A percentile compares a stretch with the other conserved stretches of the same genome.
phyloP scores from a whole-genome alignment of 2,113 vertebrate species.

The Ptyas mucosa region DNA sequence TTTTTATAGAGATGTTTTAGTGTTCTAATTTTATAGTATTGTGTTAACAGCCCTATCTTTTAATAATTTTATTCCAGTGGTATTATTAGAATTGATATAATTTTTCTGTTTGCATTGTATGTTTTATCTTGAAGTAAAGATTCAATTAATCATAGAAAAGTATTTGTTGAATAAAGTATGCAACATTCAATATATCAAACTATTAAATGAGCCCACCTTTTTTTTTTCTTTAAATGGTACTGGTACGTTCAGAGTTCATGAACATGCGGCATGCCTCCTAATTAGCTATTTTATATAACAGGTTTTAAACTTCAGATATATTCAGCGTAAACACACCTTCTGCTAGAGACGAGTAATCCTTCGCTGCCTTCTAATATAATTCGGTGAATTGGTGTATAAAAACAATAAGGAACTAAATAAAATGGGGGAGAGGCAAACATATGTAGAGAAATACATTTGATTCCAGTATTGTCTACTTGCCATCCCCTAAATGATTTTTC shows the following conservation, averaged over 20 bases:
- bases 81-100: neutral
- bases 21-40: neutral
- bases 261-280: slow-evolving; percentile 51
- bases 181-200: neutral
- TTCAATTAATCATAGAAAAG: neutral
- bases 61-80: neutral
- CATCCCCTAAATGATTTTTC: neutral
- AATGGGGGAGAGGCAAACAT: neutral
- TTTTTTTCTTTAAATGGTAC: slow-evolving; percentile 12
- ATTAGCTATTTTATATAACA: slow-evolving; percentile 52
- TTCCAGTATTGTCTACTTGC: neutral
- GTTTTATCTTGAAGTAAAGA: neutral
- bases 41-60: neutral
- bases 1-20: neutral
- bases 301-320: slow-evolving; percentile 52
- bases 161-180: slow-evolving; percentile 9
- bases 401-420: neutral
- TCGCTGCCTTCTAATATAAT: neutral
- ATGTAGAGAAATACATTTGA: neutral
- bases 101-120: neutral
- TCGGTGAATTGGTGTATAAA: neutral
- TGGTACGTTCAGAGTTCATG: neutral
- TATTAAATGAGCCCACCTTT: neutral
- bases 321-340: slow-evolving; percentile 14
- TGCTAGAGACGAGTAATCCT: neutral